Percentiles rank a stretch among this genome's conserved stretches.
These are phyloP conservation scores for Megastigmus dorsalis DNA, from an alignment of 2,888 invertebrate genomes.

Conservation along the genomic window DNA sequence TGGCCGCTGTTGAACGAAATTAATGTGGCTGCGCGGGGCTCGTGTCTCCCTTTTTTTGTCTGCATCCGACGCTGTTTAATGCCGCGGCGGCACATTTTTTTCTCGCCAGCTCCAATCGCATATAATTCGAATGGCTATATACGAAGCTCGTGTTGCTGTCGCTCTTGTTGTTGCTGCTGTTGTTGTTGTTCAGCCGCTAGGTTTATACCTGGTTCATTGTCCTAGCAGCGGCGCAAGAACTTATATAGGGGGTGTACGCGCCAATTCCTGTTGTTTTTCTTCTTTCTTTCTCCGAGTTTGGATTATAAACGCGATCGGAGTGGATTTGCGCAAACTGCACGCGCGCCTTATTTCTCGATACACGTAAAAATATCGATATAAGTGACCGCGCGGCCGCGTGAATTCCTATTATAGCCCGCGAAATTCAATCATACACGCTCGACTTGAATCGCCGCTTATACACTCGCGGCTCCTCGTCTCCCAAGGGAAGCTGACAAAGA, in stretches of 20 bases:
- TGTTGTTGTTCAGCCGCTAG: too few relatives aligned
- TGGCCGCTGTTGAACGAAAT: not conserved
- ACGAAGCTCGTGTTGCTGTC: not conserved
- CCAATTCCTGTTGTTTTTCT: too few relatives aligned
- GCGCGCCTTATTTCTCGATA: slow-evolving; percentile 7
- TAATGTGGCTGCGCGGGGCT: not conserved
- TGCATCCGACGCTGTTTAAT: not conserved
- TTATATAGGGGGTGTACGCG: not conserved
- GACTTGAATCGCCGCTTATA: not conserved
- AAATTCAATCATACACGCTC: slow-evolving; percentile 30
- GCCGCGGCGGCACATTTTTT: too few relatives aligned
- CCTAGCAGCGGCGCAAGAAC: not conserved
- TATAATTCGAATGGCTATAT: too few relatives aligned
- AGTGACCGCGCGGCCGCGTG: slow-evolving; percentile 24
- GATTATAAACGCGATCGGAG: too few relatives aligned
- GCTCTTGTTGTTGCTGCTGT: not conserved
- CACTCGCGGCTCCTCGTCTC: not conserved
- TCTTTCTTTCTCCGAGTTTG: too few relatives aligned
- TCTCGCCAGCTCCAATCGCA: too few relatives aligned
- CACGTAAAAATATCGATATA: slow-evolving; percentile 17
- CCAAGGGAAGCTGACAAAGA: too few relatives aligned
- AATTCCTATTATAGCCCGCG: not conserved
- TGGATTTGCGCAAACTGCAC: too few relatives aligned
- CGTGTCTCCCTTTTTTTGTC: not conserved
- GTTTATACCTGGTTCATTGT: too few relatives aligned